Evolutionary conservation across 2,888 invertebrate species (phyloP).

Genomic region (Pyrochroa serraticornis): DNA sequence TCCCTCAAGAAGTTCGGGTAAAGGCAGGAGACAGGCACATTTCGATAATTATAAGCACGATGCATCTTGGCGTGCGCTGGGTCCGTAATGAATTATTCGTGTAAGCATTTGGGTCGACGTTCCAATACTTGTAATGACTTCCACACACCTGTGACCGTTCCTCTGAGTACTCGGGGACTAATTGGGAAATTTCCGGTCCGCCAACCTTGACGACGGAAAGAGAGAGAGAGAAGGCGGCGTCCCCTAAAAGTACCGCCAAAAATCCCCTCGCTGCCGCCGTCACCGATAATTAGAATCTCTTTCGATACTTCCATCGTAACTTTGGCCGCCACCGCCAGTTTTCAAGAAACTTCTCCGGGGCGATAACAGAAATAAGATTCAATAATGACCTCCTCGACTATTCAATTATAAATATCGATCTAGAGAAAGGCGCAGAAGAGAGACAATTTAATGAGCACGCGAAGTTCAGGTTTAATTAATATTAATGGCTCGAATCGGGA

Average conservation of each 20-base stretch:
- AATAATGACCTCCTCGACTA: conserved; percentile 43
- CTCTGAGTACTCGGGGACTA: not conserved
- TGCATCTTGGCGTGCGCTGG: conserved; percentile 14
- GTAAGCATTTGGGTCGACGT: conserved; percentile 22
- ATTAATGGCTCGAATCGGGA: conserved; percentile 43
- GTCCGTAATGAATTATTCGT: conserved; percentile 19
- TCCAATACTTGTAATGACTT: conserved; percentile 26
- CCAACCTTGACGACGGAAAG: not conserved
- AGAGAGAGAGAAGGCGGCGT: not conserved
- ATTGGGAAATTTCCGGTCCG: too few relatives aligned
- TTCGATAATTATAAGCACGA: conserved; percentile 21
- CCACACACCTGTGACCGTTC: conserved; percentile 16
- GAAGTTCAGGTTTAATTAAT: conserved; percentile 46
- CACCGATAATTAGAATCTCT: too few relatives aligned
- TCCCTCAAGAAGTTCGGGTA: too few relatives aligned
- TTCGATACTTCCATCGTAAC: not conserved
- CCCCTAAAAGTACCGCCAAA: not conserved
- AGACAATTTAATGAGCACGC: conserved; percentile 43
- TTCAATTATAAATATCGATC: conserved; percentile 46
- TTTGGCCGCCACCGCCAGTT: not conserved
- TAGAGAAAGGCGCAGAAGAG: conserved; percentile 32
- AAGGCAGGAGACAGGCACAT: not conserved
- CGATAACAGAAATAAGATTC: conserved; percentile 43
- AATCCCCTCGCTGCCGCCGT: not conserved
- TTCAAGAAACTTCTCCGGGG: not conserved